These are phyloP conservation scores for Potorous gilbertii DNA, from an alignment of 2,797 vertebrate species.

Conservation along the genomic window DNA sequence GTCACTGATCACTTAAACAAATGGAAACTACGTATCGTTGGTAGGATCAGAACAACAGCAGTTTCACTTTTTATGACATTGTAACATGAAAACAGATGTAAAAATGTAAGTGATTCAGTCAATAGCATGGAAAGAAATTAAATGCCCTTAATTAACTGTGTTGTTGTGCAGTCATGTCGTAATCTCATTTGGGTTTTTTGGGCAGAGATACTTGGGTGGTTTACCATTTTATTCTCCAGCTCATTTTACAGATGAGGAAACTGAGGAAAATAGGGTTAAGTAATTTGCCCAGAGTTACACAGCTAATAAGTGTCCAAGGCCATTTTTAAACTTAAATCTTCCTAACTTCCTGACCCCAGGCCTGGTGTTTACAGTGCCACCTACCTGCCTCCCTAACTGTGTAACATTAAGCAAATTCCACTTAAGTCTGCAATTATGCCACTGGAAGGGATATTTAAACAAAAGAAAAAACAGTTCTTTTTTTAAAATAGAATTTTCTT, in stretches of 20 bases:
- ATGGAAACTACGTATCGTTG: neutral
- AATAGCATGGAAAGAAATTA: neutral
- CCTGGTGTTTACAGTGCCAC: neutral
- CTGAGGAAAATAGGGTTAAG: neutral
- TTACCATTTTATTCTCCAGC: neutral
- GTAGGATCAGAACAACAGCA: neutral
- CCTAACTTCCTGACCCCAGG: neutral
- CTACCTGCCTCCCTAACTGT: neutral
- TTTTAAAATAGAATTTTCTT: slow-evolving; percentile 37
- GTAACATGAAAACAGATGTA: neutral
- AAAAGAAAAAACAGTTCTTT: neutral
- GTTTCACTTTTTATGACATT: neutral
- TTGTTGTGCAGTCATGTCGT: neutral
- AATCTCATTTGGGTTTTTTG: neutral
- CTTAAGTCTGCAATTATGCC: neutral
- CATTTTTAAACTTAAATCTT: neutral
- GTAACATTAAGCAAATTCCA: slow-evolving; percentile 65
- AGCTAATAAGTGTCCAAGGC: neutral
- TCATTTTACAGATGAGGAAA: neutral
- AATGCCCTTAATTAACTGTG: neutral
- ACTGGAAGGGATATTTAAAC: slow-evolving; percentile 68
- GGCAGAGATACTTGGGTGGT: neutral
- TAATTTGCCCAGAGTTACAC: neutral
- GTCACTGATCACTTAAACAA: neutral
- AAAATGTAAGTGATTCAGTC: neutral